Percentiles rank a stretch among this genome's conserved stretches.
Evolutionary conservation across 1,140 invertebrate species (phyloP).

Genomic region (Drosophila baimaii): DNA sequence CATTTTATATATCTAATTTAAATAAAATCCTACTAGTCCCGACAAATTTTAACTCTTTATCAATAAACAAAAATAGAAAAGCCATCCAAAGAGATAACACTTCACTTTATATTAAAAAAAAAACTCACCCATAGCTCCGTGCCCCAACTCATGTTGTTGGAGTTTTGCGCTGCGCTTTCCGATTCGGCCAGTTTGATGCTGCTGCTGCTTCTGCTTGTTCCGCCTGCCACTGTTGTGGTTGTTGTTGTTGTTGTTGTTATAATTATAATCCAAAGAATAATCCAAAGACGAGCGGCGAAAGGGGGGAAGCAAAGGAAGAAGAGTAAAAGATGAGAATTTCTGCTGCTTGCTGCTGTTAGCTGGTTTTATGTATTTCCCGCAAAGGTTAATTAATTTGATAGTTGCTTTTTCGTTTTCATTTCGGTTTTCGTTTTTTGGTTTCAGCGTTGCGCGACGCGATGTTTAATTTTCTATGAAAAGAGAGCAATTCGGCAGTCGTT

Average conservation of each 20-base stretch:
- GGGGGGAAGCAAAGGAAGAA: conserved; percentile 27
- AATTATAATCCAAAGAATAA: conserved; percentile 57
- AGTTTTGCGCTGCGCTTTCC: conserved; percentile 75
- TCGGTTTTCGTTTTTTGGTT: conserved; percentile 15
- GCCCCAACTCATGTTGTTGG: conserved; percentile 86
- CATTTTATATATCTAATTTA: background rate
- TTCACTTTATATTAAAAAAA: background rate
- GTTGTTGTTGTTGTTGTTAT: conserved; percentile 34
- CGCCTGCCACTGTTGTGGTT: conserved; percentile 61
- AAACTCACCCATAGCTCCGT: conserved; percentile 87
- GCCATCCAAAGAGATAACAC: conserved; percentile 5
- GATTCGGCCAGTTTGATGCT: conserved; percentile 64
- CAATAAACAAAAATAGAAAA: background rate
- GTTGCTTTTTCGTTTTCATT: conserved; percentile 52
- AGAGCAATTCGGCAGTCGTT: conserved; percentile 55
- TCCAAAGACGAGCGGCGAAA: conserved; percentile 27
- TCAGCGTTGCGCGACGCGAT: conserved; percentile 46
- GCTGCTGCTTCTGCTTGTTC: conserved; percentile 64
- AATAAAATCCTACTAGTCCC: background rate
- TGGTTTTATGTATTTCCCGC: conserved; percentile 50
- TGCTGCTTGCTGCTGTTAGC: conserved; percentile 24
- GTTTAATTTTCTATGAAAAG: conserved; percentile 60
- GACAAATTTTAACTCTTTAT: background rate
- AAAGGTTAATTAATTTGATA: conserved; percentile 74
- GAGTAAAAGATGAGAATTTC: conserved; percentile 46